Conservation (phyloP, 2,113 vertebrate species). For the Phalacrocorax aristotelis region DNA sequence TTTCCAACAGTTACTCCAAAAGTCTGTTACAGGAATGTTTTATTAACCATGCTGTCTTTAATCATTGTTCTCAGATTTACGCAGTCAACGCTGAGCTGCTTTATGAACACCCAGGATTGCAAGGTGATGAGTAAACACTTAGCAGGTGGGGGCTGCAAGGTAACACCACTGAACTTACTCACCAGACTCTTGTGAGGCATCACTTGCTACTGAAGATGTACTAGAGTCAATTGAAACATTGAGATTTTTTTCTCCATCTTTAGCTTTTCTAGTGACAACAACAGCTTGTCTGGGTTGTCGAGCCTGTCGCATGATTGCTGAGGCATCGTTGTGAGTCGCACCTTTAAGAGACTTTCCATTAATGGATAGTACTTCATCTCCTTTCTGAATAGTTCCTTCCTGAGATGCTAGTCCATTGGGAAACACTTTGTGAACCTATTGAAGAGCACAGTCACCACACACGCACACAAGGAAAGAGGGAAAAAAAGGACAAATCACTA, state of each 20-base stretch:
- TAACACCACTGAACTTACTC: neutral
- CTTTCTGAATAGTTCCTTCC: slow-evolving; percentile 93
- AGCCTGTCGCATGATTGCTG: slow-evolving; percentile 83
- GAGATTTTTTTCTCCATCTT: slow-evolving; percentile 17
- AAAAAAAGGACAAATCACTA: neutral
- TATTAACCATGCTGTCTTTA: neutral
- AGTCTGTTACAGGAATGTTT: neutral
- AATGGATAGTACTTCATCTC: slow-evolving; percentile 91
- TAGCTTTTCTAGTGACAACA: slow-evolving; percentile 82
- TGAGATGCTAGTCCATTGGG: slow-evolving; percentile 85
- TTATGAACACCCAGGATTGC: neutral
- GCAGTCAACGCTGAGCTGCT: neutral
- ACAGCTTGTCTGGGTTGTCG: slow-evolving; percentile 85
- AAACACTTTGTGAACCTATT: slow-evolving; percentile 92
- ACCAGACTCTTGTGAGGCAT: slow-evolving; percentile 46
- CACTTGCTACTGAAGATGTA: slow-evolving; percentile 25
- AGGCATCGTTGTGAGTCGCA: slow-evolving; percentile 81
- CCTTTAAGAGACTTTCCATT: slow-evolving; percentile 90
- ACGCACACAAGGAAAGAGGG: neutral
- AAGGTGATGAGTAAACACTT: neutral
- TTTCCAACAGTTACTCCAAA: neutral
- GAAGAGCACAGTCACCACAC: neutral
- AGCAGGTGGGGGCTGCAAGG: neutral
- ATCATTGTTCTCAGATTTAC: neutral
- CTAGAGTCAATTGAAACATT: neutral